Evolutionary conservation across 2,113 vertebrate genomes (phyloP), one percentile per base, ranked within the genome.

Genomic region (Orthonyx spaldingii): DNA sequence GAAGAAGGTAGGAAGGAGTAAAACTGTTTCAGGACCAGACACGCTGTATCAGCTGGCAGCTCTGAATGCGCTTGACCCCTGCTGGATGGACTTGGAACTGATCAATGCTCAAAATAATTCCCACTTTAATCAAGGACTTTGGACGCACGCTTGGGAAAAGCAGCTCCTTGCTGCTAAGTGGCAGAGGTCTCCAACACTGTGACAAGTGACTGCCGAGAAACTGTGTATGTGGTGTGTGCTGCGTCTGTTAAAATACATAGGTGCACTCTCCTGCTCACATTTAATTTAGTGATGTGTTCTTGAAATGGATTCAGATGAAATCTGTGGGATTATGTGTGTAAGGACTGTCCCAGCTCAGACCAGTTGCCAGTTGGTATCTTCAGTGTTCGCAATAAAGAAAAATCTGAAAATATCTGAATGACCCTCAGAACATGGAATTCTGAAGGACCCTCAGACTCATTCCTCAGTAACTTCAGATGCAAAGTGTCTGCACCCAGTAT

Each of bases 171-270:
- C 22, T 56, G 30, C 26, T 27, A 30, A 26, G n/a, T 60, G 30
- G 9, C 17, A 63, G 18, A 70, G 11, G 18, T 49, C 14, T 42
- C 52, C 26, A 37, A 12, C 28, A 55, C 7, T 4, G 4, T n/a
- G 35, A 59, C 13, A 70, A 66, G 21, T 39, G 56, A 30, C 44
- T 75, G 56, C 52, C 50, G 21, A 21, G 2, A 92, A 84, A 55
- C 35, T 60, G n/a, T 17, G 8, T 55, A 10, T 9, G 39, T 16
- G 33, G 5, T 8, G 16, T 15, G 49, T 19, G 24, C 24, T 19
- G 3, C 28, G 35, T 19, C 53, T 79, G 33, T 57, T 90, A 75
- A 70, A 46, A 71, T 22, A 32, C 0, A 0, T 12, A 19, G 26
- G 9, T 68, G 13, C 56, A 33, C 28, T 78, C 35, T 66, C 17